Percentiles rank a stretch among this genome's conserved stretches.
Evolutionary conservation across 1,140 invertebrate species (phyloP).

Genomic region (Stegodyphus mimosarum): DNA sequence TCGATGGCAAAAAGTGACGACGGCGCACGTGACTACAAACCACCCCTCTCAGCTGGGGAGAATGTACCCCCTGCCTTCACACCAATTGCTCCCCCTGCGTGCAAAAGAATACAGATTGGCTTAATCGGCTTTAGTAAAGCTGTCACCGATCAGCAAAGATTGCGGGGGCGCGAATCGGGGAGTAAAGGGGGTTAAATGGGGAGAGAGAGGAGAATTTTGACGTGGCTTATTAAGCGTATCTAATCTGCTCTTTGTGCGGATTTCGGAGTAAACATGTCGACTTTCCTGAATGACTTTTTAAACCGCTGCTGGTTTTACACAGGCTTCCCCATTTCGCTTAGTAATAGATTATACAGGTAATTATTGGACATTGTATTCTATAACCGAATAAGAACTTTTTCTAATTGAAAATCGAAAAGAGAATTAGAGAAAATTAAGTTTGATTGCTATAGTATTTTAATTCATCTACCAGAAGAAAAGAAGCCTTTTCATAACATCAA

Average conservation of each 20-base stretch:
- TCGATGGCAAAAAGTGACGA: too few relatives aligned
- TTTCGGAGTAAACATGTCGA: slow-evolving; percentile 43
- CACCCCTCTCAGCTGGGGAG: too few relatives aligned
- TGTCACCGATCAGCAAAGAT: slow-evolving; percentile 37
- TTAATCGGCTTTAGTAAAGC: slow-evolving; percentile 35
- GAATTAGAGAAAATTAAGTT: too few relatives aligned
- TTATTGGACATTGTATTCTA: too few relatives aligned
- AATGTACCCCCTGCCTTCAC: too few relatives aligned
- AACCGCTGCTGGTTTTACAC: slow-evolving; percentile 27
- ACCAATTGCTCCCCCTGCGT: neutral
- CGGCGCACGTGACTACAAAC: too few relatives aligned
- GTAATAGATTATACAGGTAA: too few relatives aligned
- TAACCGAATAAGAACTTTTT: too few relatives aligned
- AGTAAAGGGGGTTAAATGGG: slow-evolving; percentile 7
- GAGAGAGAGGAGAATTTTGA: neutral
- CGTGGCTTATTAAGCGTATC: slow-evolving; percentile 32
- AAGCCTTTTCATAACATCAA: too few relatives aligned
- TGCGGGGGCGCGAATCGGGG: neutral
- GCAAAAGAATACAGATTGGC: slow-evolving; percentile 33
- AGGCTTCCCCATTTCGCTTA: neutral
- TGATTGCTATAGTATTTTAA: too few relatives aligned
- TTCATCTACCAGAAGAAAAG: too few relatives aligned
- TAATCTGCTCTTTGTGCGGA: slow-evolving; percentile 35
- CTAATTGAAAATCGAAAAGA: too few relatives aligned
- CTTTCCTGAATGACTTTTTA: slow-evolving; percentile 38